Percentiles rank a stretch among this genome's conserved stretches.
Conservation (phyloP, 2,888 invertebrate species). For the Anoplius nigerrimus region DNA sequence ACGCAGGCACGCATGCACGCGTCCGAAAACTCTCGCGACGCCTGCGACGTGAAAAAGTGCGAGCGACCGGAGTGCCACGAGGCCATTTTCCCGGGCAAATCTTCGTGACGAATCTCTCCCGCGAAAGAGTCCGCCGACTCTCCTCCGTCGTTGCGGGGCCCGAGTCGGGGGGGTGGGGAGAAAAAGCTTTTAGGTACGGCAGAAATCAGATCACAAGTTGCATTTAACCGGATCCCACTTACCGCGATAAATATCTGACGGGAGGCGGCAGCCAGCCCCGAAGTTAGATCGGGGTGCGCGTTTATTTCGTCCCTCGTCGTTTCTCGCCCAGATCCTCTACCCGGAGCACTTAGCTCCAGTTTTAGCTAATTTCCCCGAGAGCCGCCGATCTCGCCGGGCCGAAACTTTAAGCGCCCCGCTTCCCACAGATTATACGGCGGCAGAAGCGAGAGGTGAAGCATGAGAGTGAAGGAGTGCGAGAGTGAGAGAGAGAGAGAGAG, state of each 20-base stretch:
- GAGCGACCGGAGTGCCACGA: constrained; percentile 6
- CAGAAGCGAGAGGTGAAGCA: too few species aligned
- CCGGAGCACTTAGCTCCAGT: constrained; percentile 52
- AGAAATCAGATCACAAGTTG: constrained; percentile 68
- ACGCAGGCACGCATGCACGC: constrained; percentile 22
- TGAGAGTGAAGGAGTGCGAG: not conserved
- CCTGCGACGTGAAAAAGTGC: constrained; percentile 29
- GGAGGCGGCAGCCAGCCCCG: constrained; percentile 11
- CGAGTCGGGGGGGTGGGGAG: constrained; percentile 12
- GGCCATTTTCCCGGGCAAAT: constrained; percentile 42
- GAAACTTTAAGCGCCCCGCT: constrained; percentile 12
- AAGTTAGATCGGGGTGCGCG: constrained; percentile 44
- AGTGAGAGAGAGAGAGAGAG: constrained; percentile 27
- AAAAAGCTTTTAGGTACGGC: constrained; percentile 58
- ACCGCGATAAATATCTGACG: constrained; percentile 67
- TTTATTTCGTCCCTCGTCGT: constrained; percentile 44
- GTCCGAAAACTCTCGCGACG: constrained; percentile 34
- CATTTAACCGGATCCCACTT: constrained; percentile 71
- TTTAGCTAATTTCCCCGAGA: constrained; percentile 54
- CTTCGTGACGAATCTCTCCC: constrained; percentile 51
- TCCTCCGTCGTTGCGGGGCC: too few species aligned
- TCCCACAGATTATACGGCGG: constrained; percentile 23
- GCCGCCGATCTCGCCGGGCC: constrained; percentile 36
- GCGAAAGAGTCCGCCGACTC: not conserved
- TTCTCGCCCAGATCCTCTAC: constrained; percentile 22